These are phyloP conservation scores for Panagrolaimus sp. DNA, from an alignment of 1,140 invertebrate genomes.

Conservation along the genomic window DNA sequence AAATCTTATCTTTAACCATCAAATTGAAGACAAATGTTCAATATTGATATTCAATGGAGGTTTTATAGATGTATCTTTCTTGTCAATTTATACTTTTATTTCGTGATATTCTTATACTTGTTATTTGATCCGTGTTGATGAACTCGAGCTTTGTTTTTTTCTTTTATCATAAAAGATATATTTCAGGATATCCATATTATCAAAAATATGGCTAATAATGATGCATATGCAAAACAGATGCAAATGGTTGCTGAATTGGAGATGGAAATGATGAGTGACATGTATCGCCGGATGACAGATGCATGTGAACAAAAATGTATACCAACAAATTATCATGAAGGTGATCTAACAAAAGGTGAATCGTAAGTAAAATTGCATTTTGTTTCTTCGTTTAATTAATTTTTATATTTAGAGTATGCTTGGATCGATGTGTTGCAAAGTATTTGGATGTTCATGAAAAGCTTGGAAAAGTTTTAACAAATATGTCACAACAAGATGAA, in stretches of 20 bases:
- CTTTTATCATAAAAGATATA: no score
- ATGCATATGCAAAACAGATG: slow-evolving; percentile 18
- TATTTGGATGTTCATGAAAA: slow-evolving; percentile 47
- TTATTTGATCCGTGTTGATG: no score
- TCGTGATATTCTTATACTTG: no score
- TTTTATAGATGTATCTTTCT: no score
- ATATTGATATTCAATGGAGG: no score
- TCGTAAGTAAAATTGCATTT: neutral
- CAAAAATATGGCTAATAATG: no score
- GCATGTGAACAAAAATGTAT: slow-evolving; percentile 43
- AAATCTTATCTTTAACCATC: no score
- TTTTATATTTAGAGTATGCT: slow-evolving; percentile 30
- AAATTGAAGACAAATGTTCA: no score
- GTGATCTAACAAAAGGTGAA: slow-evolving; percentile 35
- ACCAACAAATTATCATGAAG: slow-evolving; percentile 37
- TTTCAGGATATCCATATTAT: no score
- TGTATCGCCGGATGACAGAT: slow-evolving; percentile 43
- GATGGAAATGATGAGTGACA: slow-evolving; percentile 31
- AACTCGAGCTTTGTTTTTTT: no score
- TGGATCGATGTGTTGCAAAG: slow-evolving; percentile 48
- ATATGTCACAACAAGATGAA: slow-evolving; percentile 50
- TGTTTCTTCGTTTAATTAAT: no score
- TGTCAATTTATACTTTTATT: no score
- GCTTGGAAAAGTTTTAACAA: slow-evolving; percentile 45
- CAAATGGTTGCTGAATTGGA: slow-evolving; percentile 25